Evolutionary conservation across 2,113 vertebrate genomes (phyloP), one percentile per base, ranked within the genome.

Genomic region (Vidua chalybeata): DNA sequence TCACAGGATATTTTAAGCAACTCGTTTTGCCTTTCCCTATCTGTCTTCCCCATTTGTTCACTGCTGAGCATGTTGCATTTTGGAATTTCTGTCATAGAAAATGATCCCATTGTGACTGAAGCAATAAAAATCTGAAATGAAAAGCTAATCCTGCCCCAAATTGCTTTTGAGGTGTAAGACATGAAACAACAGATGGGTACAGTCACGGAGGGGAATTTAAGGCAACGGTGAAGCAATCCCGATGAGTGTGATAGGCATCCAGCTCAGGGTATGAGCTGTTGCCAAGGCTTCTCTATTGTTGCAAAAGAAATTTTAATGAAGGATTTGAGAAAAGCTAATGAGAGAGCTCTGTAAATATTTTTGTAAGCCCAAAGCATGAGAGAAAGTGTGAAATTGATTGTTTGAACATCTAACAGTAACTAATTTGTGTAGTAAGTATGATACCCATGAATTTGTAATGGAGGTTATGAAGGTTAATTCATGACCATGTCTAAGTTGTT

Each of bases 381-480:
- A 89, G 87, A 89, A 91, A 87, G 84, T 9, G 7, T 93, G 90
- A 94, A 95, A 97, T 67, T 33, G 91, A 84, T 86, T 95, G 84
- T 93, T 95, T 92, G 86, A 95, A 93, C 72, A 94, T 94, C 90
- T 84, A 92, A 92, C 86, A 90, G 95, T 86, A 90, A 80, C 88
- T 95, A 81, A 94, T 94, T 89, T 71, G 68, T 84, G 76, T 67
- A 78, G 72, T 71, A 93, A 93, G 84, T 87, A 48, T 63, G 88
- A 93, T 66, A 92, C 5, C 39, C 90, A 71, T 81, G 93, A 92
- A 94, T 94, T 90, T 0, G 0, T 89, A 95, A 89, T 92, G 76
- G 48, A 92, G 96, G 90, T 94, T 92, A 90, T 56, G 48, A 58
- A 94, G 93, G 96, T 93, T 96, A 97, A 96, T 95, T 93, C 93